Percentiles rank a stretch among this genome's conserved stretches.
These are phyloP conservation scores for Holotrichia oblita DNA, from an alignment of 1,140 invertebrate species.

Conservation along the genomic window DNA sequence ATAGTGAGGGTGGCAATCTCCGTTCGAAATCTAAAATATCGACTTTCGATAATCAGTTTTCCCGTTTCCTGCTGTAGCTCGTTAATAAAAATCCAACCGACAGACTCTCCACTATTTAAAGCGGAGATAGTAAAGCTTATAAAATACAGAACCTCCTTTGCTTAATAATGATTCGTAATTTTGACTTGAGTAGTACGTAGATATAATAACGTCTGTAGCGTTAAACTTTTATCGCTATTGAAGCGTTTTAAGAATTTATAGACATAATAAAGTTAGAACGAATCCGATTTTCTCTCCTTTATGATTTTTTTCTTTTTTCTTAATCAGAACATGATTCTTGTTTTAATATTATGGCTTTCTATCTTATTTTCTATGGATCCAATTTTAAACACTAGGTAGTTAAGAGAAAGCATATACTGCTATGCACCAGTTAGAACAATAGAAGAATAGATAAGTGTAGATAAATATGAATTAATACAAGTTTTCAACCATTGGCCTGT, in stretches of 20 bases:
- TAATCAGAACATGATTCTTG: too few species aligned
- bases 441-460: too few species aligned
- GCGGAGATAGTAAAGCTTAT: neutral
- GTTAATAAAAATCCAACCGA: neutral
- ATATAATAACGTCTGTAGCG: neutral
- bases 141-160: neutral
- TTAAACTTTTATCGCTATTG: neutral
- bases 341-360: too few species aligned
- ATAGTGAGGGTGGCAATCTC: neutral
- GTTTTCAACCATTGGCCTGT: too few species aligned
- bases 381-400: too few species aligned
- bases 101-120: neutral
- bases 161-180: neutral
- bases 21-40: neutral
- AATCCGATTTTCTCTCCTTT: too few species aligned
- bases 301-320: too few species aligned
- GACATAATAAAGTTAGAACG: neutral
- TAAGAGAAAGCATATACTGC: too few species aligned
- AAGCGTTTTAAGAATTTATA: neutral
- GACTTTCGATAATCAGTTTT: conserved; percentile 12
- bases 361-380: too few species aligned
- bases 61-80: neutral
- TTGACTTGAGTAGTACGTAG: neutral
- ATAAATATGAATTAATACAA: too few species aligned
- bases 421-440: too few species aligned